Evolutionary conservation across 1,140 invertebrate genomes (phyloP).

Genomic region (Macrosteles quadrilineatus): DNA sequence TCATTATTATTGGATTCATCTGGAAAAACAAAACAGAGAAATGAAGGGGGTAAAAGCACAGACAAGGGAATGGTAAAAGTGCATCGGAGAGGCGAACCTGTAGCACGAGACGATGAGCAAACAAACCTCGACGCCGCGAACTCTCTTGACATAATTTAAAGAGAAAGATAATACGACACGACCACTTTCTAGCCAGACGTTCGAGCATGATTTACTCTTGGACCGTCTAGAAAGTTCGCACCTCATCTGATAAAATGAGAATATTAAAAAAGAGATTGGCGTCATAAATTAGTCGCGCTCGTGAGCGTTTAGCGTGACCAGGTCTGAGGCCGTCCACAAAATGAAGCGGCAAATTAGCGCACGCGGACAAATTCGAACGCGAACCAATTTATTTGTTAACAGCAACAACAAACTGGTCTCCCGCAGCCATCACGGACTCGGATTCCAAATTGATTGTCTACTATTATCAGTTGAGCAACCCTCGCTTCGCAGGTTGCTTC

Average conservation of each 20-base stretch:
- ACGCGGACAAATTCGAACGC: background rate
- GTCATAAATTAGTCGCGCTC: background rate
- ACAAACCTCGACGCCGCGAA: too few species aligned
- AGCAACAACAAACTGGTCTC: background rate
- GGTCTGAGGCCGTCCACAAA: background rate
- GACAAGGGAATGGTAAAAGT: too few species aligned
- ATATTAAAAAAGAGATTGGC: background rate
- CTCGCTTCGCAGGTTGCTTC: too few species aligned
- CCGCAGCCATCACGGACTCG: background rate
- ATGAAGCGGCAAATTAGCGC: constrained; percentile 7
- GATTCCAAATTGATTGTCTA: constrained; percentile 13
- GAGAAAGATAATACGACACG: too few species aligned
- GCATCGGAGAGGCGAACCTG: too few species aligned
- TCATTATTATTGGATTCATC: too few species aligned
- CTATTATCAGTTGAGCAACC: background rate
- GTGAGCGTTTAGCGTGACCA: constrained; percentile 6
- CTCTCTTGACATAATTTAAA: too few species aligned
- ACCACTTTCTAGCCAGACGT: too few species aligned
- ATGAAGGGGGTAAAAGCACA: too few species aligned
- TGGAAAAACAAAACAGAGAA: too few species aligned
- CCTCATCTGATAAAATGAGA: constrained; percentile 8
- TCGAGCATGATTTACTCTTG: too few species aligned
- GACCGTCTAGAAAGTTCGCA: constrained; percentile 3
- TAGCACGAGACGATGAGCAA: too few species aligned
- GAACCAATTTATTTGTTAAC: constrained; percentile 17